Conservation (phyloP, 2,888 invertebrate species). For the Napeogenes inachia region DNA sequence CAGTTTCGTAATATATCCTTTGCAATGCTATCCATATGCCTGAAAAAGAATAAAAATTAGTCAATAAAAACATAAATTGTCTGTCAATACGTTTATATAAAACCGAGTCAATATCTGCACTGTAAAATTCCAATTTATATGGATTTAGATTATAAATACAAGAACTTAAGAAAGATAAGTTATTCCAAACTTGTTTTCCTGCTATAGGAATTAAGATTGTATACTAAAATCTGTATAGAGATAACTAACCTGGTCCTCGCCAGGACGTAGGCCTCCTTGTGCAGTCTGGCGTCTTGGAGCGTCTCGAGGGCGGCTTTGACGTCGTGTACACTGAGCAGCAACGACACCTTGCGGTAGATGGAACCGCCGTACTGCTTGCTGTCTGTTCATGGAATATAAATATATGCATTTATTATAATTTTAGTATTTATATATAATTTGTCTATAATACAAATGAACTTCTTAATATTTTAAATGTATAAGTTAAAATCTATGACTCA, state of each 20-base stretch:
- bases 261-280: conserved; percentile 73
- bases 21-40: conserved; percentile 62
- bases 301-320: conserved; percentile 72
- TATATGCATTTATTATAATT: not conserved
- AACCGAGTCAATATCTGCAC: too few species aligned
- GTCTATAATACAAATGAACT: too few species aligned
- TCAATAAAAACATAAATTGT: not conserved
- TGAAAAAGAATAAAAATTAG: conserved; percentile 32
- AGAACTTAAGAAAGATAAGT: too few species aligned
- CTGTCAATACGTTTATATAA: too few species aligned
- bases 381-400: conserved; percentile 9
- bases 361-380: conserved; percentile 45
- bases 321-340: conserved; percentile 76
- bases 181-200: too few species aligned
- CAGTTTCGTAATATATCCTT: conserved; percentile 46
- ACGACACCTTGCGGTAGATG: conserved; percentile 51
- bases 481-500: too few species aligned
- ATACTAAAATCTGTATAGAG: too few species aligned
- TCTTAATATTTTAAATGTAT: too few species aligned
- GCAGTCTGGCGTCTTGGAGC: conserved; percentile 63
- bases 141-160: too few species aligned
- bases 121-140: too few species aligned
- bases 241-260: conserved; percentile 43
- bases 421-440: too few species aligned
- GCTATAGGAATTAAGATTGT: too few species aligned